Base-by-base conservation (phyloP, 2,888 invertebrate genomes). In the Mesorhabditis belari region DNA sequence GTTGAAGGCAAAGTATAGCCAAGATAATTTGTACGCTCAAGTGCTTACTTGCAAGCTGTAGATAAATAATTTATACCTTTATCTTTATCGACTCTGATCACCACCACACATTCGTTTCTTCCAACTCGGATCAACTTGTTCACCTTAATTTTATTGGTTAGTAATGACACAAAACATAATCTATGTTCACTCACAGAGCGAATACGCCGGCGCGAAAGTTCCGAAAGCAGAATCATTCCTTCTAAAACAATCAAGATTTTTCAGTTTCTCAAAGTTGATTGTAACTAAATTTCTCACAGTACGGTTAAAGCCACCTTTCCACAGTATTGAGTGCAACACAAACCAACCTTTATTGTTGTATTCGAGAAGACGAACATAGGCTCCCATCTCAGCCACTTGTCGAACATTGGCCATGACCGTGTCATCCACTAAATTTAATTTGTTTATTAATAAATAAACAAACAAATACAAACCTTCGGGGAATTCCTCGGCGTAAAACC, bases 71-170 rank as follows among this genome's bases (percentile, higher is more conserved):
- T 19, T 35, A 25, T 26, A 87, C 96, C 98, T 87, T 99, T 99
- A 80, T 98, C 95, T 86, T 95, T 94, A 83, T 98, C 98, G 24
- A 99, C 98, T 84, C 98, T 80, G 82, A 98, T 96, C 62, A 99
- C 98, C 54, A 98, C 95, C 19, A 98, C 98, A 26, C 95, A 96
- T 83, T 99, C 98, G 57, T 91, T 95, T 84, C 96, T 90, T 51
- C 98, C 98, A 57, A 99, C 94, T 74, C 96, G 87, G 82, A 98
- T 96, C 77, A 98, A 86, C 86, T 98, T 99, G 85, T 98, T 99
- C n/a, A n/a, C n/a, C n/a, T n/a, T n/a, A n/a, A n/a, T n/a, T n/a
- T n/a, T n/a, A n/a, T n/a, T n/a, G n/a, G n/a, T n/a, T n/a, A n/a
- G n/a, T n/a, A n/a, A n/a, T n/a, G n/a, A n/a, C n/a, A n/a, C n/a